Conservation (phyloP, 2,797 vertebrate genomes). For the Bovichtus diacanthus region DNA sequence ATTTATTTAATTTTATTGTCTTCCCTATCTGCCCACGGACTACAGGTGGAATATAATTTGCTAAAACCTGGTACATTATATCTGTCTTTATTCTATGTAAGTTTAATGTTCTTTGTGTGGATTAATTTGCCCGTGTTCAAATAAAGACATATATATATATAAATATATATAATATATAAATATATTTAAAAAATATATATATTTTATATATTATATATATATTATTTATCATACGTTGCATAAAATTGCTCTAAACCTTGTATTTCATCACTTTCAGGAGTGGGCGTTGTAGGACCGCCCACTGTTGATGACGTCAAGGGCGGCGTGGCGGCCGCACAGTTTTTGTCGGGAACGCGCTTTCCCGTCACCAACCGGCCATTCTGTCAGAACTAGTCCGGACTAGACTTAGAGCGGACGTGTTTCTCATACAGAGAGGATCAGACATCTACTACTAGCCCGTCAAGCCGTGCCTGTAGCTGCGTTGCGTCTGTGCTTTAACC, state of each 20-base stretch:
- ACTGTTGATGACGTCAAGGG: slow-evolving; percentile 16
- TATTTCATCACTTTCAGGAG: slow-evolving; percentile 40
- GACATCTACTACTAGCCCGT: background rate
- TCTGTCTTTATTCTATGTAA: too few relatives aligned
- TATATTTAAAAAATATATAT: too few relatives aligned
- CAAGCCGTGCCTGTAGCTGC: slow-evolving; percentile 56
- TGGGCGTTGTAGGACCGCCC: slow-evolving; percentile 32
- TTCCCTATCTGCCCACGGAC: background rate
- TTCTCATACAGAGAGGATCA: background rate
- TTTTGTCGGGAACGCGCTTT: slow-evolving; percentile 67
- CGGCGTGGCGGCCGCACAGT: slow-evolving; percentile 22
- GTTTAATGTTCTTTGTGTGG: too few relatives aligned
- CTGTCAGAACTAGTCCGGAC: slow-evolving; percentile 39
- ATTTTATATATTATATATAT: too few relatives aligned
- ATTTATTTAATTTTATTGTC: background rate
- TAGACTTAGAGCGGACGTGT: slow-evolving; percentile 21
- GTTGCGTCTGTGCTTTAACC: slow-evolving; percentile 59
- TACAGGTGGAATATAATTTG: too few relatives aligned
- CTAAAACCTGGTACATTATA: too few relatives aligned
- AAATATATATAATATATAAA: too few relatives aligned
- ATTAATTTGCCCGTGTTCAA: too few relatives aligned
- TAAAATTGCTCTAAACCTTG: background rate
- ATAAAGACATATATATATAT: too few relatives aligned
- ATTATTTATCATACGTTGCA: too few relatives aligned
- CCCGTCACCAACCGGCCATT: background rate